Evolutionary conservation across 1,140 invertebrate genomes (phyloP).

Genomic region (Telenomus remus): DNA sequence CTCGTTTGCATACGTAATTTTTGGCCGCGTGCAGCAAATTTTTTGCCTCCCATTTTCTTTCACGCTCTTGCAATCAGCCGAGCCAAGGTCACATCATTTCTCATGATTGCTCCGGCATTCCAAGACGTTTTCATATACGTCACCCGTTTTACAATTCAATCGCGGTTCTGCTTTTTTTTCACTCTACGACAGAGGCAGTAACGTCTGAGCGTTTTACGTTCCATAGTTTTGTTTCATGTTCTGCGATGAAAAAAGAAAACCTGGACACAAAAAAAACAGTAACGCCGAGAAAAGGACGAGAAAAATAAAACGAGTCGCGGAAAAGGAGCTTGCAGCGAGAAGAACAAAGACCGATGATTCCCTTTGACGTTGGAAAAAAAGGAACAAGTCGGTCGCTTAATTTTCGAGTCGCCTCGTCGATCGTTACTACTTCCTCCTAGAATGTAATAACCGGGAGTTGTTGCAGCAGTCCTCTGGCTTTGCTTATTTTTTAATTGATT

Average conservation of each 20-base stretch:
- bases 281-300: conserved; percentile 9
- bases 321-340: conserved; percentile 1
- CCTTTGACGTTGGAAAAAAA: conserved; percentile 30
- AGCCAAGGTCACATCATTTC: neutral
- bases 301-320: conserved; percentile 2
- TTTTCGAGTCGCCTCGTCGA: conserved; percentile 37
- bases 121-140: conserved; percentile 27
- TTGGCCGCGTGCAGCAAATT: conserved; percentile 11
- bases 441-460: conserved; percentile 47
- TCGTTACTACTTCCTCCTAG: conserved; percentile 43
- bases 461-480: conserved; percentile 31
- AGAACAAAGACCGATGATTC: conserved; percentile 41
- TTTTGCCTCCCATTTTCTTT: conserved; percentile 6
- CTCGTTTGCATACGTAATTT: conserved; percentile 53
- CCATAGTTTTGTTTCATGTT: conserved; percentile 37
- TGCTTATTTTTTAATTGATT: conserved; percentile 53
- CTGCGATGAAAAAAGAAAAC: neutral
- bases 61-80: conserved; percentile 19
- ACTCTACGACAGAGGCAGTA: neutral
- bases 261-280: neutral
- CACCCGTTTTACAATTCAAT: conserved; percentile 43
- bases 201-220: conserved; percentile 35
- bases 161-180: conserved; percentile 23
- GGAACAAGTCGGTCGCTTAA: conserved; percentile 34
- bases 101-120: conserved; percentile 23